Percentiles rank a stretch among this genome's conserved stretches.
Evolutionary conservation across 2,888 invertebrate genomes (phyloP).

Genomic region (Tinea semifulvella): DNA sequence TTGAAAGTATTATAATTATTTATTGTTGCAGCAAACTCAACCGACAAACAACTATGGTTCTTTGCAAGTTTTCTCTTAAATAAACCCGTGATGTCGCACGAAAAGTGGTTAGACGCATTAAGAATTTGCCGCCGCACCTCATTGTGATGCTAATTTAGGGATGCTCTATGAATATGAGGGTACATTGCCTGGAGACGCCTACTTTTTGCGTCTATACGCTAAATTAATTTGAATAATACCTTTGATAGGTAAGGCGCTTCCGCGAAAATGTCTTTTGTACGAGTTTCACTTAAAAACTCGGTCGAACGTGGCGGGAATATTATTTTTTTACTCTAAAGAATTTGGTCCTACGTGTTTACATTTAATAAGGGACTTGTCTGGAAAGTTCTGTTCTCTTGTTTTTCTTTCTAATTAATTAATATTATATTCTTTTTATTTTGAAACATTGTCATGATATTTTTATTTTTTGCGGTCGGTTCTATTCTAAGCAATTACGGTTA

Average conservation of each 20-base stretch:
- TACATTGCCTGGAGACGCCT: slow-evolving; percentile 43
- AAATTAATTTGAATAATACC: slow-evolving; percentile 66
- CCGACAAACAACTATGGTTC: background rate
- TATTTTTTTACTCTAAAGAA: slow-evolving; percentile 39
- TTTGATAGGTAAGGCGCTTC: slow-evolving; percentile 52
- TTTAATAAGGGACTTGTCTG: slow-evolving; percentile 32
- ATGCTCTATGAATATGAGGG: slow-evolving; percentile 62
- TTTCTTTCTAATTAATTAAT: slow-evolving; percentile 8
- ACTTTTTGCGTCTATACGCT: slow-evolving; percentile 60
- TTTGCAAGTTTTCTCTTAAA: slow-evolving; percentile 5
- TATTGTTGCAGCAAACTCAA: background rate
- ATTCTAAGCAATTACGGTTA: too few relatives aligned
- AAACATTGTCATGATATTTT: slow-evolving; percentile 1
- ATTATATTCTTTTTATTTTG: slow-evolving; percentile 7
- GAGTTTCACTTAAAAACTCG: slow-evolving; percentile 48
- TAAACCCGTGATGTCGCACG: background rate
- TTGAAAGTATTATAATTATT: too few relatives aligned
- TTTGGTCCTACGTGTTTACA: slow-evolving; percentile 34
- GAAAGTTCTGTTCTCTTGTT: slow-evolving; percentile 9
- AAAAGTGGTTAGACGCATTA: slow-evolving; percentile 31
- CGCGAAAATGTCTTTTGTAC: slow-evolving; percentile 56
- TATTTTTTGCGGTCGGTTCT: too few relatives aligned
- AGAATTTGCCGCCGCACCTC: slow-evolving; percentile 45
- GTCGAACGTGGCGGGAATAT: slow-evolving; percentile 32
- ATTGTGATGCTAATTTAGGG: slow-evolving; percentile 65